phyloP scores from a whole-genome alignment of 2,113 vertebrate species.

The Marmota monax region DNA sequence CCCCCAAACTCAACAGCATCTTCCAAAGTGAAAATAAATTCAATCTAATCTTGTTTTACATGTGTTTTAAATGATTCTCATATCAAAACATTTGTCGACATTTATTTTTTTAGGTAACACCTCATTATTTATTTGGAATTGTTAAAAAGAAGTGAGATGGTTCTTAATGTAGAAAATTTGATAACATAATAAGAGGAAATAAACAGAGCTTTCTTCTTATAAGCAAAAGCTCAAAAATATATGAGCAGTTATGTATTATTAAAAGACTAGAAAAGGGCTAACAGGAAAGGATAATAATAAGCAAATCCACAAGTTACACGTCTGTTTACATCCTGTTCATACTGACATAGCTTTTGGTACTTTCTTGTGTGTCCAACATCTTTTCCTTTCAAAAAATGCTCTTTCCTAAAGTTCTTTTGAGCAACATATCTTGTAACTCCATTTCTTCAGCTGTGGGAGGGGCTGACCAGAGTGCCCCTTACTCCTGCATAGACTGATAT shows the following conservation, averaged over 20 bases:
- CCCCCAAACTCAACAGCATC: not conserved
- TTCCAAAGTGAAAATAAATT: not conserved
- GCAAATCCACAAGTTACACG: not conserved
- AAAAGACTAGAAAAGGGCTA: not conserved
- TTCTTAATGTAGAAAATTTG: slow-evolving; percentile 17
- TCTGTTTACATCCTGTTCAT: not conserved
- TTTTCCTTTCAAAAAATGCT: slow-evolving; percentile 18
- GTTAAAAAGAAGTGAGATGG: not conserved
- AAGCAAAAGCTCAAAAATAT: not conserved
- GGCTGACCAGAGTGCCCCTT: not conserved
- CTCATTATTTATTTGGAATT: slow-evolving; percentile 22
- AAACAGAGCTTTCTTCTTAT: not conserved
- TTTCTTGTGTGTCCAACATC: not conserved
- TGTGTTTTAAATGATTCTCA: not conserved
- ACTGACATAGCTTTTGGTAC: not conserved
- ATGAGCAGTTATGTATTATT: not conserved
- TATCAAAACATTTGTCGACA: not conserved
- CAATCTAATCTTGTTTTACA: not conserved
- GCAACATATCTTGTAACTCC: too few relatives aligned
- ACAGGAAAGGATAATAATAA: not conserved
- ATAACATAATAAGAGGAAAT: not conserved
- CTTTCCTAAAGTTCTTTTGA: not conserved
- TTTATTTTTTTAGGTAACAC: not conserved
- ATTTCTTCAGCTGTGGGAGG: not conserved
- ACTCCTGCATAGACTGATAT: not conserved